Base-by-base conservation (phyloP, 2,888 invertebrate genomes). In the Emesis furor region DNA sequence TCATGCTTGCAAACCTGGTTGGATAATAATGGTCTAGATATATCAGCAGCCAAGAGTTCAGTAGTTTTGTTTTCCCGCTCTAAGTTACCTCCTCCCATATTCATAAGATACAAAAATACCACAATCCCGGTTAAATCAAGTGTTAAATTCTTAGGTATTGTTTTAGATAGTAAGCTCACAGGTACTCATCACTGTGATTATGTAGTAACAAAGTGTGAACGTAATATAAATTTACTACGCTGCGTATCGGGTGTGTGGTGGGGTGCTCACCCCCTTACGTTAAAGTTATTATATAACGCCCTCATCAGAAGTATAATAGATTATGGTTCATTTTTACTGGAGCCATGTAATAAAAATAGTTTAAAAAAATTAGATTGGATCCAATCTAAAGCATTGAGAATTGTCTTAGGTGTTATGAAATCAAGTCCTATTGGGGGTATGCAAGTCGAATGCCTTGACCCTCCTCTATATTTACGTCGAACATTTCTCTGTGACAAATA, bases 221-320 rank as follows among this genome's bases (percentile, higher is more conserved):
- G 24, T 24, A 24, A 24, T 24, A 24, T 24, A 24, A 24, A 24
- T 8, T 42, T 42, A 10, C 10, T 42, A 0, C 42, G 83, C 17
- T n/a, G 73, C 12, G 78, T 88, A 0, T 83, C 86, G 14, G 88
- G 87, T 1, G 84, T 84, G 6, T 84, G 84, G 84, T 85, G 85
- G 86, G 89, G 87, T 1, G 68, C 86, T 17, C 88, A 88, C 32
- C 88, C 88, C 0, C 85, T 62, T 35, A 39, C 72, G 12, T 76
- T 80, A 35, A 89, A 88, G 80, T 32, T 88, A 0, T 1, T 88
- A 87, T 89, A 89, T 17, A 87, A 87, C 68, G 86, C 86, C 0
- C 42, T 88, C 1, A 37, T 89, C 0, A 80, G 89, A 1, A 89
- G 89, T 46, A 79, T 81, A 14, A 32, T 89, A 5, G 91, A 89